Evolutionary conservation across 1,140 invertebrate species (phyloP), one percentile per base, ranked within the genome.

Genomic region (Dendroctonus ponderosae): DNA sequence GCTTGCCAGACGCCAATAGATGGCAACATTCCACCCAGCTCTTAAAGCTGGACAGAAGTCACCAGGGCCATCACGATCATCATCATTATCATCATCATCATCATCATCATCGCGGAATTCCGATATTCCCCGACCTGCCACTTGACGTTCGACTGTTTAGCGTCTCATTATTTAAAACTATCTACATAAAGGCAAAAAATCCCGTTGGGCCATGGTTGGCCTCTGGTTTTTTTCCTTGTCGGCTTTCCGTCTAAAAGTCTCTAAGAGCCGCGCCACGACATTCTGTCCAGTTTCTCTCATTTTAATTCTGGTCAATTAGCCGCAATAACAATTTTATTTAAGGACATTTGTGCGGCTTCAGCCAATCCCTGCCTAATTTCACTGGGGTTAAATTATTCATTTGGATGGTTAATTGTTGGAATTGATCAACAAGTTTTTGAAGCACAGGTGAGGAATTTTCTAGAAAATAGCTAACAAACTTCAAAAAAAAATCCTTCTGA

Each of bases 91-190:
- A 12, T 46, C 12, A 12, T 46, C 9, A 46, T 26, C 26, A 26
- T 26, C 26, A 26, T 26, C 26, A 26, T 26, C 26, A 26, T 26
- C 26, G 26, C 26, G 26, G 37, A 56, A 56, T 56, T 40, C 53
- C 53, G 38, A 15, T 56, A 56, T 56, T 56, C 53, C 53, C 53
- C 37, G n/a, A 42, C 38, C 8, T 42, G 53, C 15, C 53, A 56
- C 53, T 56, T 56, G 7, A 42, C 37, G 26, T 40, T 56, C 6
- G 9, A 56, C 7, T 56, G 53, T 40, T 56, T 56, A 40, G 53
- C 53, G 26, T 56, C 53, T 56, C 53, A 56, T 56, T 56, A 56
- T 56, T 56, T 39, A 39, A 56, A 56, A 56, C 53, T 40, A 56
- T 39, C 53, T 40, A 56, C 53, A 56, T 37, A 40, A 56, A 56